A percentile compares a stretch with the other conserved stretches of the same genome.
These are phyloP conservation scores for Nymphalis polychloros DNA, from an alignment of 2,888 invertebrate genomes.

Conservation along the genomic window DNA sequence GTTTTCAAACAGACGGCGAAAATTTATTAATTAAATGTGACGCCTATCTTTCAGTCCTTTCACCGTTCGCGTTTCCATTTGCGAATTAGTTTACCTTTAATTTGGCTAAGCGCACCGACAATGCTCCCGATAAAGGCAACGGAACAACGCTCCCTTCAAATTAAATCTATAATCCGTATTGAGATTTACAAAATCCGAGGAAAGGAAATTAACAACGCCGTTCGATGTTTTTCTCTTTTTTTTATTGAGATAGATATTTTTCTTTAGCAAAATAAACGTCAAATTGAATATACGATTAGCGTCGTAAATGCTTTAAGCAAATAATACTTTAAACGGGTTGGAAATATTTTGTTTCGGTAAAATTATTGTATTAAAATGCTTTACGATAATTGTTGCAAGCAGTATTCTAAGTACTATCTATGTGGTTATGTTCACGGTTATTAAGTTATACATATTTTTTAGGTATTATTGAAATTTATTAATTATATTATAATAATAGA, in stretches of 20 bases:
- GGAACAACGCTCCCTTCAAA: conserved; percentile 43
- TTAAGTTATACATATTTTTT: no score
- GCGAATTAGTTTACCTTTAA: conserved; percentile 76
- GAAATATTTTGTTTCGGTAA: no score
- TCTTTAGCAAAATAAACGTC: background rate
- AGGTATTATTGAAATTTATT: no score
- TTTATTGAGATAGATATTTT: background rate
- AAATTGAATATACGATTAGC: no score
- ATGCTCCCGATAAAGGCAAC: conserved; percentile 51
- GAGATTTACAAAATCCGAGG: conserved; percentile 44
- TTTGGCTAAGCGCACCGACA: conserved; percentile 63
- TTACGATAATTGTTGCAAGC: no score
- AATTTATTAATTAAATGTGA: conserved; percentile 48
- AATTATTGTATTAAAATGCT: no score
- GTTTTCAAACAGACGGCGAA: conserved; percentile 38
- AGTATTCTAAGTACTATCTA: no score
- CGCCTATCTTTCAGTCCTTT: conserved; percentile 39
- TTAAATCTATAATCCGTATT: conserved; percentile 59
- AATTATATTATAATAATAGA: no score
- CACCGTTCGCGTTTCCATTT: conserved; percentile 55
- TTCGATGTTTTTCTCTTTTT: background rate
- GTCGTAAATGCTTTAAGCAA: no score
- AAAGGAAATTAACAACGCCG: conserved; percentile 31
- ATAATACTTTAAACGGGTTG: no score
- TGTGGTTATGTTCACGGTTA: no score